phyloP scores from a whole-genome alignment of 37 sponge, comb jelly and placozoan species.

The Oopsacas minuta region DNA sequence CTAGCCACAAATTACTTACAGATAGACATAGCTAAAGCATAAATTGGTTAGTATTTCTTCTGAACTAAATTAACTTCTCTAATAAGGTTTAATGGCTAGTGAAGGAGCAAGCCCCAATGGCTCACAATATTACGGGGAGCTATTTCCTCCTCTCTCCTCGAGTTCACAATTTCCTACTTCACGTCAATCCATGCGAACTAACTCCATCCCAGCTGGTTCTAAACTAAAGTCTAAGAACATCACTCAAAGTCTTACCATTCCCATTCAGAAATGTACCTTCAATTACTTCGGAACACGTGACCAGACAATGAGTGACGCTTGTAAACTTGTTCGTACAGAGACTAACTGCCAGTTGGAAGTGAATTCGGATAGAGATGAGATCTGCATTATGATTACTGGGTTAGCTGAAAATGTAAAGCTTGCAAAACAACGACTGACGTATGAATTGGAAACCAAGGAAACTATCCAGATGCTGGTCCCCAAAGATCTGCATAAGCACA shows the following conservation, averaged over 20 bases:
- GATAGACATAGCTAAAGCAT: too few species aligned
- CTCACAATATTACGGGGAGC: background rate
- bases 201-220: background rate
- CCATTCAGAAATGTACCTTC: background rate
- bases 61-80: too few species aligned
- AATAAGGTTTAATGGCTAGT: too few species aligned
- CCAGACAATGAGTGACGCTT: constrained; percentile 14
- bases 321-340: background rate
- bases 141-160: background rate
- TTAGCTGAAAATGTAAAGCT: background rate
- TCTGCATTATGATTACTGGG: background rate
- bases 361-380: background rate
- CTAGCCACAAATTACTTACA: too few species aligned
- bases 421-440: background rate
- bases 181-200: background rate
- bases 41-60: too few species aligned
- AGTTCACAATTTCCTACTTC: background rate
- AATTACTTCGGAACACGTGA: background rate
- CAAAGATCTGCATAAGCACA: constrained; percentile 4
- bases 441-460: background rate
- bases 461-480: background rate
- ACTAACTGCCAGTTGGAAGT: constrained; percentile 9
- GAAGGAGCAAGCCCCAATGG: background rate
- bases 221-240: constrained; percentile 13
- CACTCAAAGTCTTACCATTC: background rate